Conservation (phyloP, 2,113 vertebrate species). For the Nothocercus nigrocapillus region DNA sequence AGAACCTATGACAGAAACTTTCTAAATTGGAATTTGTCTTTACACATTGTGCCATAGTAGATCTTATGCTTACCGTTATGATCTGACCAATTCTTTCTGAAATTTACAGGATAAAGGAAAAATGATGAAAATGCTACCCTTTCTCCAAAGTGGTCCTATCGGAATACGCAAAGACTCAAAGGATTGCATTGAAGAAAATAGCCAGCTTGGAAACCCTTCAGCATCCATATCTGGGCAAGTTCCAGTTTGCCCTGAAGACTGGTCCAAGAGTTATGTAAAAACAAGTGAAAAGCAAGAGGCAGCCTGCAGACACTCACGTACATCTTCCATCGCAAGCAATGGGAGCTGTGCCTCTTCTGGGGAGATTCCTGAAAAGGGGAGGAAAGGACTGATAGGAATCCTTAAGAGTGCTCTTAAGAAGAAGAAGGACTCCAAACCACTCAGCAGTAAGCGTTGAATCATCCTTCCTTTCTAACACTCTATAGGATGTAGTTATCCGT, state of each 20-base stretch:
- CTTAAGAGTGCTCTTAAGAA: slow-evolving; percentile 9
- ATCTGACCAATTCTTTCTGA: slow-evolving; percentile 5
- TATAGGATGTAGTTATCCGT: not conserved
- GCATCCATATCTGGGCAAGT: slow-evolving; percentile 2
- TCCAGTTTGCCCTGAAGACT: not conserved
- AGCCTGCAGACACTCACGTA: slow-evolving; percentile 5
- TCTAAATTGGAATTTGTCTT: not conserved
- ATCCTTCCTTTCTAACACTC: not conserved
- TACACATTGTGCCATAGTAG: not conserved
- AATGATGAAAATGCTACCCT: slow-evolving; percentile 67
- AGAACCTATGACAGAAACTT: not conserved
- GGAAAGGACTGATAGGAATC: slow-evolving; percentile 53
- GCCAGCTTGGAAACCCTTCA: not conserved
- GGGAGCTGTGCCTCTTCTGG: slow-evolving; percentile 12
- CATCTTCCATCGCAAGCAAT: slow-evolving; percentile 25
- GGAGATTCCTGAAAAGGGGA: slow-evolving; percentile 43
- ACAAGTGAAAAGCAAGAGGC: not conserved
- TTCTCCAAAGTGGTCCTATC: slow-evolving; percentile 54
- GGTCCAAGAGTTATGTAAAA: slow-evolving; percentile 11
- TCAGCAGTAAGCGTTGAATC: slow-evolving; percentile 51
- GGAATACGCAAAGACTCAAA: slow-evolving; percentile 21
- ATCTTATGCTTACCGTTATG: not conserved
- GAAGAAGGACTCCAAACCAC: slow-evolving; percentile 40
- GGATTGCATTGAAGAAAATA: not conserved
- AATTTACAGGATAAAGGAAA: slow-evolving; percentile 53